Conservation (phyloP, 1,140 invertebrate species). For the Atta cephalotes region DNA sequence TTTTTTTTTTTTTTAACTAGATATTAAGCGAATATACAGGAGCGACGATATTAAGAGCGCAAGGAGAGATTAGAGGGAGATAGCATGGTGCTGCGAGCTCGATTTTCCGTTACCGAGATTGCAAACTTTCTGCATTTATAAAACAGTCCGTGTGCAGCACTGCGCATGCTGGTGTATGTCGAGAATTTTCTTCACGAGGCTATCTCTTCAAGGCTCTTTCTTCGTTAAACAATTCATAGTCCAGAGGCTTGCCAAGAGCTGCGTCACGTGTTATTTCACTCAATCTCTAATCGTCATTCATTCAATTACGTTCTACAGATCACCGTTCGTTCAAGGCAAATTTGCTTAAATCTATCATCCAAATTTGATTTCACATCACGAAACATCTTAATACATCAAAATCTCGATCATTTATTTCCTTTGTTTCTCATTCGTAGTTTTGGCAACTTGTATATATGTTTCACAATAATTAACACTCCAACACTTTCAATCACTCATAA, state of each 20-base stretch:
- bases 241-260: too few species aligned
- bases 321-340: neutral
- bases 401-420: neutral
- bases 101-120: slow-evolving; percentile 8
- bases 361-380: neutral
- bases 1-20: neutral
- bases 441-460: too few species aligned
- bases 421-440: neutral
- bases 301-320: neutral
- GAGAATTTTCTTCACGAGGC: neutral
- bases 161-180: neutral
- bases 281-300: neutral
- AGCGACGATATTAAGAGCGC: slow-evolving; percentile 16
- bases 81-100: neutral
- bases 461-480: neutral
- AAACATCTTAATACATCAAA: neutral
- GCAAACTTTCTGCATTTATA: slow-evolving; percentile 5
- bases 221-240: slow-evolving; percentile 1
- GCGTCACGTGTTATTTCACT: neutral
- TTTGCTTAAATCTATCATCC: neutral
- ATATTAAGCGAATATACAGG: slow-evolving; percentile 20
- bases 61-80: slow-evolving; percentile 26
- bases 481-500: neutral
- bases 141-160: slow-evolving; percentile 2
- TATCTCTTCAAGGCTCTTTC: neutral